Evolutionary conservation across 2,797 vertebrate genomes (phyloP).

Genomic region (Rhabdomys pumilio): DNA sequence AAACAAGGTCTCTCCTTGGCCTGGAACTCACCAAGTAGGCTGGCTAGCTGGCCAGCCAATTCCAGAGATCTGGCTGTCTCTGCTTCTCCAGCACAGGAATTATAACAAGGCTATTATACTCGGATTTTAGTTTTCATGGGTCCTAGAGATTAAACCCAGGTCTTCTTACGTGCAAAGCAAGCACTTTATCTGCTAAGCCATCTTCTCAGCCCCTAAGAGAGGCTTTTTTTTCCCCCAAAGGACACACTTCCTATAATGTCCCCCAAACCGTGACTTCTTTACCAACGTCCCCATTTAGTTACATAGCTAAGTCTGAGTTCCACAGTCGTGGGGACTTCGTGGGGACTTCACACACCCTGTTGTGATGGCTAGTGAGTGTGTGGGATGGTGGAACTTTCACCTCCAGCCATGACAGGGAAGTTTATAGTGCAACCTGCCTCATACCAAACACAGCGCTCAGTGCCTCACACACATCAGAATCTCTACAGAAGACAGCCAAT

Average conservation of each 20-base stretch:
- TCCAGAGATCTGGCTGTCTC: too few relatives aligned
- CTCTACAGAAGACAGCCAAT: rapidly evolving
- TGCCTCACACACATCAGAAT: rapidly evolving
- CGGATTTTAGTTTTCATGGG: neutral
- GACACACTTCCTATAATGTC: neutral
- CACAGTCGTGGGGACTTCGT: neutral
- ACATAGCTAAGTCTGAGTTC: neutral
- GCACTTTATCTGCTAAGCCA: neutral
- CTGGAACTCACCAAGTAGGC: neutral
- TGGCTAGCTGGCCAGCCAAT: neutral
- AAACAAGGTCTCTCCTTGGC: neutral
- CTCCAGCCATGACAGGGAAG: neutral
- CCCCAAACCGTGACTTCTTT: neutral
- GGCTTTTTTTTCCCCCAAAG: neutral
- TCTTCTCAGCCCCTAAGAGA: neutral
- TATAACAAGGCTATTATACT: neutral
- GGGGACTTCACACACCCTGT: too few relatives aligned
- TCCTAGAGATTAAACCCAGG: neutral
- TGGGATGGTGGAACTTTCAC: rapidly evolving
- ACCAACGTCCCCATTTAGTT: neutral
- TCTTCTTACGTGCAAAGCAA: neutral
- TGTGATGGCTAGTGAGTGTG: rapidly evolving
- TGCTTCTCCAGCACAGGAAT: neutral
- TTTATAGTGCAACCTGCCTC: rapidly evolving
- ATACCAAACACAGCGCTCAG: rapidly evolving